These are phyloP conservation scores for Ylistrum balloti DNA, from an alignment of 1,140 invertebrate species.

Conservation along the genomic window DNA sequence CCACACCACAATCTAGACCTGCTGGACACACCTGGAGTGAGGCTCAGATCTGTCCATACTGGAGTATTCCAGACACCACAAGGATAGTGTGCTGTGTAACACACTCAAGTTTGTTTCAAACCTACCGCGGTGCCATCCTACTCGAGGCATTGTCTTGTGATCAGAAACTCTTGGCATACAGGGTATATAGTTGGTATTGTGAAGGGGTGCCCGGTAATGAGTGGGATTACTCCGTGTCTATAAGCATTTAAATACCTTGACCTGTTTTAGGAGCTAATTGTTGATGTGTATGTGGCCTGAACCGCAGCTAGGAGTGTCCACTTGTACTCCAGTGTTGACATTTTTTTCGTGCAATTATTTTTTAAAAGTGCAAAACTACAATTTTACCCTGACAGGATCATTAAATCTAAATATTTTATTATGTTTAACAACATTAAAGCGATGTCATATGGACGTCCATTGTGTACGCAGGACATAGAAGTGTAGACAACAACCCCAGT, in stretches of 20 bases:
- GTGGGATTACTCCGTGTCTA: neutral
- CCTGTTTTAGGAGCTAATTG: slow-evolving; percentile 14
- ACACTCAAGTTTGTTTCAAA: neutral
- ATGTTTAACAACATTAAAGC: neutral
- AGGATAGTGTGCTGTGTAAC: no score
- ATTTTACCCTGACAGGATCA: neutral
- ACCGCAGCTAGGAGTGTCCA: slow-evolving; percentile 21
- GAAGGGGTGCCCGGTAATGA: neutral
- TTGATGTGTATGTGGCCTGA: neutral
- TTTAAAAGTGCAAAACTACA: slow-evolving; percentile 40
- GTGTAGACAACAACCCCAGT: neutral
- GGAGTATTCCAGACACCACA: neutral
- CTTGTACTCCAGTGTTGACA: neutral
- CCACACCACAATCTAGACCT: neutral
- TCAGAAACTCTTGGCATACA: neutral
- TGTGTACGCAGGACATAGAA: neutral
- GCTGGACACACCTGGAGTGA: neutral
- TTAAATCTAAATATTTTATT: slow-evolving; percentile 29
- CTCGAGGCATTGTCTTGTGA: neutral
- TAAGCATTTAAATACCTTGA: slow-evolving; percentile 12
- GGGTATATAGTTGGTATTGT: slow-evolving; percentile 8
- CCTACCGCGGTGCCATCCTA: slow-evolving; percentile 21
- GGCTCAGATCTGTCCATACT: neutral
- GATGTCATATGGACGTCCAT: neutral
- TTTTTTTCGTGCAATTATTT: neutral